Evolutionary conservation across 2,797 vertebrate genomes (phyloP).

Genomic region (Typhlichthys eigenmanni): DNA sequence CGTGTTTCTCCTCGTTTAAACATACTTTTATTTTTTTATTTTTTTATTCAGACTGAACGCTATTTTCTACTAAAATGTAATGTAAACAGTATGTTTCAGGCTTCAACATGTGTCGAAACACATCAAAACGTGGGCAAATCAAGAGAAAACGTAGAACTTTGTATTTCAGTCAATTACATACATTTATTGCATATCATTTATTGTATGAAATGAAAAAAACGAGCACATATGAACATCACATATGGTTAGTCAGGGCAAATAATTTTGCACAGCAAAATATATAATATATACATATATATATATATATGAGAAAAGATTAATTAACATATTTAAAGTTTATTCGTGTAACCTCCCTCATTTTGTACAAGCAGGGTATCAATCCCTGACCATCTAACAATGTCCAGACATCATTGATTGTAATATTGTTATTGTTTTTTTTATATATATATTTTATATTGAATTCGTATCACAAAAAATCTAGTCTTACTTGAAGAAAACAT

Average conservation of each 20-base stretch:
- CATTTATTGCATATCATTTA: constrained; percentile 86
- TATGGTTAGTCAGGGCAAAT: constrained; percentile 98
- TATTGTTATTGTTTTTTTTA: constrained; percentile 85
- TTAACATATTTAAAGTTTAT: constrained; percentile 94
- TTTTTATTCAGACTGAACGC: too few species aligned
- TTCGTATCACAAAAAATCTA: constrained; percentile 85
- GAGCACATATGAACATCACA: constrained; percentile 98
- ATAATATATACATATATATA: constrained; percentile 77
- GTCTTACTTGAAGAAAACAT: constrained; percentile 87
- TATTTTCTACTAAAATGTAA: too few species aligned
- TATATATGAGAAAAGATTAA: constrained; percentile 83
- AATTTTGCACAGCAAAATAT: constrained; percentile 99
- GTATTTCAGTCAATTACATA: constrained; percentile 76
- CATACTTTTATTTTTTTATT: too few species aligned
- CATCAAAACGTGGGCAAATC: constrained; percentile 37
- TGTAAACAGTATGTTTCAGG: too few species aligned
- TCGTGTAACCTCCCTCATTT: constrained; percentile 90
- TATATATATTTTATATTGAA: constrained; percentile 72
- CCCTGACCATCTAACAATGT: constrained; percentile 91
- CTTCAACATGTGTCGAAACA: constrained; percentile 23
- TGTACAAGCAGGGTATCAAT: constrained; percentile 94
- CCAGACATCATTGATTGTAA: constrained; percentile 90
- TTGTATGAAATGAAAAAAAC: constrained; percentile 89
- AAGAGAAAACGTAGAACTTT: constrained; percentile 73
- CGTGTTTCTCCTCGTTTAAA: too few species aligned